Evolutionary conservation across 2,888 invertebrate genomes (phyloP).

Genomic region (Lycia hirtaria): DNA sequence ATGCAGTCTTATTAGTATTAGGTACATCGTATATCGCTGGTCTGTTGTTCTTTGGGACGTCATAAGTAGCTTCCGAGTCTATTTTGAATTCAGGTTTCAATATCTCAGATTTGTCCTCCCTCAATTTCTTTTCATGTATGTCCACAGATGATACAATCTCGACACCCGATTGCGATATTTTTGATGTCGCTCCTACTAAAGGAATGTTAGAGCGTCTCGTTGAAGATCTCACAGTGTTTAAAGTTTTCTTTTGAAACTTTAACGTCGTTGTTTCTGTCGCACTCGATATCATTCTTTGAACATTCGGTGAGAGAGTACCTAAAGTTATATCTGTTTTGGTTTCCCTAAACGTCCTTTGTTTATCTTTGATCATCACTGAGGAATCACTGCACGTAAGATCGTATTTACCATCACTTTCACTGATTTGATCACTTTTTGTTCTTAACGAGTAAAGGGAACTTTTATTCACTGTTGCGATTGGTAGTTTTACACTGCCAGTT

Average conservation of each 20-base stretch:
- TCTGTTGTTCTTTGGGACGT: slow-evolving; percentile 77
- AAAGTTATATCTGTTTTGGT: slow-evolving; percentile 71
- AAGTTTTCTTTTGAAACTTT: slow-evolving; percentile 75
- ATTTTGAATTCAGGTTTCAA: slow-evolving; percentile 71
- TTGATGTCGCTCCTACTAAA: slow-evolving; percentile 80
- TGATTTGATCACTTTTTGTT: slow-evolving; percentile 77
- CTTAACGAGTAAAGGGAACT: slow-evolving; percentile 72
- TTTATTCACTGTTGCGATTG: slow-evolving; percentile 73
- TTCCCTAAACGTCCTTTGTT: slow-evolving; percentile 72
- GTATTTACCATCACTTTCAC: slow-evolving; percentile 66
- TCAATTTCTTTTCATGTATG: slow-evolving; percentile 75
- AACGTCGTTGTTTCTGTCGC: slow-evolving; percentile 75
- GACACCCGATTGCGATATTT: slow-evolving; percentile 80
- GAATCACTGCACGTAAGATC: slow-evolving; percentile 65
- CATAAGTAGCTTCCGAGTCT: slow-evolving; percentile 68
- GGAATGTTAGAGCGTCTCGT: slow-evolving; percentile 77
- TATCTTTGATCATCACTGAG: slow-evolving; percentile 54
- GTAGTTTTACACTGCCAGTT: slow-evolving; percentile 73
- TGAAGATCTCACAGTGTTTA: slow-evolving; percentile 65
- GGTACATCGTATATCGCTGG: slow-evolving; percentile 81
- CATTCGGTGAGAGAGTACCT: slow-evolving; percentile 86
- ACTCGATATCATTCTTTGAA: slow-evolving; percentile 86
- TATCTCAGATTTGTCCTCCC: slow-evolving; percentile 57
- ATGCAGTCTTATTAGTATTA: slow-evolving; percentile 72
- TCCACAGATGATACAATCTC: slow-evolving; percentile 78